Evolutionary conservation across 1,140 invertebrate genomes (phyloP), one percentile per base, ranked within the genome.

Genomic region (Hyles vespertilio): DNA sequence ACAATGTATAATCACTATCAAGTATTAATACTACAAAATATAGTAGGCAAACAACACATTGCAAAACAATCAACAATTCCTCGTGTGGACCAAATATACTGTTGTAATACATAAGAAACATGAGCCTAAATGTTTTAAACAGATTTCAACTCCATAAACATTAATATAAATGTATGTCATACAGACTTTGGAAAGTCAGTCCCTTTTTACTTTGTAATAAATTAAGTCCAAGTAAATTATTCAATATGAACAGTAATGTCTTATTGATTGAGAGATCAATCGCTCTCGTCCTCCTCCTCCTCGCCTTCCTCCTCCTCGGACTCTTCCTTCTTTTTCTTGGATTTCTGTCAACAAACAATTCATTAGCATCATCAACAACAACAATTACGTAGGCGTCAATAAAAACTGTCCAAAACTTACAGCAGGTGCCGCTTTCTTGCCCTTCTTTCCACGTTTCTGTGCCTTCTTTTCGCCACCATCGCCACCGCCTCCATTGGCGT

Each of bases 401-500:
- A 40, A 57, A 56, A 33, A 51, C 22, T 45, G 9, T 34, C 10
- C 44, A 43, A 59, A 32, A 79, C 84, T 83, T 68, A 89, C 87
- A 67, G 84, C 79, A 56, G 87, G 81, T 48, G 84, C 82, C n/a
- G 85, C 81, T 63, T 90, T 90, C 80, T 89, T 89, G 63, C 71
- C 71, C 67, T 89, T 89, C 77, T 91, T 91, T 64, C 87, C 86
- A 89, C 92, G 82, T 83, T 90, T 89, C 61, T 76, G 68, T 77
- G 91, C 87, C 77, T 89, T 74, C 61, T 89, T 90, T 77, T 90
- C 79, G 65, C 73, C 85, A 72, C 90, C 81, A 71, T 90, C 75
- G 53, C 79, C 87, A 74, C 91, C 91, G 59, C 93, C 92, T 40
- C 93, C 93, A 59, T 91, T 92, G 5, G 92, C 94, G 74, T 95